A percentile compares a stretch with the other conserved stretches of the same genome.
Evolutionary conservation across 2,888 invertebrate species (phyloP).

Genomic region (Laspeyria flexula): DNA sequence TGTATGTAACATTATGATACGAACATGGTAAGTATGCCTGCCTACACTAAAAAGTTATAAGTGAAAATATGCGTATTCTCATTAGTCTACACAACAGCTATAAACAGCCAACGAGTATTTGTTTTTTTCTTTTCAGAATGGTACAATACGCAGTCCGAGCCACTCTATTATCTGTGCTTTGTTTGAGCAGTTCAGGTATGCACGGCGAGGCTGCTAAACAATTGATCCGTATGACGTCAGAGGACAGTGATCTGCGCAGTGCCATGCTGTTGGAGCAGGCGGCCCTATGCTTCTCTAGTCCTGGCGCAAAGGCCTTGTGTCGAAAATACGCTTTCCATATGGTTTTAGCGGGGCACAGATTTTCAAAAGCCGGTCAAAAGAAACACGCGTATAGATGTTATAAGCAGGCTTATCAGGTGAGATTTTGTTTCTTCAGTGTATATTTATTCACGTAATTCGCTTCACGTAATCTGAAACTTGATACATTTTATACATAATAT

Average conservation of each 20-base stretch:
- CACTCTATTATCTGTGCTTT: conserved; percentile 95
- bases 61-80: too few relatives aligned
- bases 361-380: conserved; percentile 96
- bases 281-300: conserved; percentile 92
- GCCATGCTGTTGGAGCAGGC: conserved; percentile 98
- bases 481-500: too few relatives aligned
- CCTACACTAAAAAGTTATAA: too few relatives aligned
- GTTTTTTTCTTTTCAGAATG: conserved; percentile 85
- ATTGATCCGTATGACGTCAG: conserved; percentile 97
- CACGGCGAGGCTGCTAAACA: conserved; percentile 98
- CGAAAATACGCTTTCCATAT: conserved; percentile 98
- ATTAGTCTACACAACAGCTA: too few relatives aligned
- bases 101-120: too few relatives aligned
- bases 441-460: too few relatives aligned
- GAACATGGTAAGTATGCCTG: too few relatives aligned
- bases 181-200: conserved; percentile 91
- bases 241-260: conserved; percentile 98
- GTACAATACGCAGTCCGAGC: conserved; percentile 97
- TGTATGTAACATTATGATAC: too few relatives aligned
- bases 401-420: conserved; percentile 94
- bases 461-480: too few relatives aligned
- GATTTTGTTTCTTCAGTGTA: background rate
- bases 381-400: conserved; percentile 97
- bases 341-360: conserved; percentile 98
- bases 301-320: conserved; percentile 89